A percentile compares a stretch with the other conserved stretches of the same genome.
These are phyloP conservation scores for Bombylius discolor DNA, from an alignment of 2,888 invertebrate species.

Conservation along the genomic window DNA sequence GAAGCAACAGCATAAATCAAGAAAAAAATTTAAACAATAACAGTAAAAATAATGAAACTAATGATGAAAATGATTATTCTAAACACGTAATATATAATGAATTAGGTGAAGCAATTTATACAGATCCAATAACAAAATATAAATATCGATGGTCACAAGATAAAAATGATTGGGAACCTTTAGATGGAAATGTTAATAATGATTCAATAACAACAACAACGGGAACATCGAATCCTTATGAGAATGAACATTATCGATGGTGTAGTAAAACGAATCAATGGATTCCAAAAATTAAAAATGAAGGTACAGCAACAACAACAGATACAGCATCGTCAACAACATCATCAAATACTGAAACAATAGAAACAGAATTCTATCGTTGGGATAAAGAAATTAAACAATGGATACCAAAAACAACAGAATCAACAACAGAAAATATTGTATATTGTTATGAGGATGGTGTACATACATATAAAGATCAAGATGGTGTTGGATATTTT, in stretches of 20 bases:
- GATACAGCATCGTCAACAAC: too few relatives aligned
- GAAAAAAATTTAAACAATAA: conserved; percentile 29
- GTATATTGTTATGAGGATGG: conserved; percentile 62
- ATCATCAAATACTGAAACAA: conserved; percentile 18
- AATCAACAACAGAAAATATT: conserved; percentile 19
- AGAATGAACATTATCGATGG: conserved; percentile 35
- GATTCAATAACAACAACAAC: conserved; percentile 10
- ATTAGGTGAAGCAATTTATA: conserved; percentile 57
- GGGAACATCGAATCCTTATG: conserved; percentile 26
- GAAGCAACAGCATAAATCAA: not conserved
- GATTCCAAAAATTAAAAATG: conserved; percentile 31
- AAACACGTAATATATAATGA: conserved; percentile 53
- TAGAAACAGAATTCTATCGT: conserved; percentile 40
- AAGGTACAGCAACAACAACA: not conserved
- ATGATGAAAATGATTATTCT: conserved; percentile 27
- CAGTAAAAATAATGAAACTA: not conserved
- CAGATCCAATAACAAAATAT: conserved; percentile 54
- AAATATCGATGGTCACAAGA: conserved; percentile 52
- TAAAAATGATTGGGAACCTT: conserved; percentile 39
- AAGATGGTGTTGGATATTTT: conserved; percentile 79
- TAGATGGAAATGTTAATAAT: conserved; percentile 20
- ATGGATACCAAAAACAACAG: conserved; percentile 38
- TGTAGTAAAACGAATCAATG: conserved; percentile 37
- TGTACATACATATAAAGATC: conserved; percentile 66
- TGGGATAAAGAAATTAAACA: conserved; percentile 48